Base-by-base conservation (phyloP, 2,113 vertebrate genomes). In the Lethenteron camtschaticum region DNA sequence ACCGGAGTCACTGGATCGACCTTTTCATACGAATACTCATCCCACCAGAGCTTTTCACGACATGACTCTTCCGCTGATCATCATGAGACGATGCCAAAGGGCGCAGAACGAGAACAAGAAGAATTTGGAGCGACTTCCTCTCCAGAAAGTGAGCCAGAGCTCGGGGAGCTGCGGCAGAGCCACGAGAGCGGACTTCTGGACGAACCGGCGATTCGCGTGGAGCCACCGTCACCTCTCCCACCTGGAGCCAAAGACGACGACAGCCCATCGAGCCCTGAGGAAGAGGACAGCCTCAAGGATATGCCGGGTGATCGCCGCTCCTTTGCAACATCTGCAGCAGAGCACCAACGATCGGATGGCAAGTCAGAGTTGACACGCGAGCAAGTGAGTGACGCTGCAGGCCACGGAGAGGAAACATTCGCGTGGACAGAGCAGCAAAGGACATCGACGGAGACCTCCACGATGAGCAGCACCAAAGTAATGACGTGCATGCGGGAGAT, bases 181-280 rank as follows among this genome's bases (percentile, higher is more conserved):
- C 84, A 83, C 2, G 77, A 82, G 70, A 79, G 84, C 4, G 83
- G 80, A 77, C 79, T 85, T 74, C 79, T 83, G 78, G 75, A 81
- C 79, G 85, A 92, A 76, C 83, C 85, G 57, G 78, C 78, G 78
- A 88, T 88, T 79, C 84, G 82, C 80, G 85, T 92, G 72, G 86
- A 95, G 75, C 89, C 89, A 78, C 86, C 89, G 73, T 96, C 87
- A 77, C 88, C 88, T 66, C 85, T 89, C 78, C 83, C 82, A 74
- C 84, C 85, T 79, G 83, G 85, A 77, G 71, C 83, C 56, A 85
- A 84, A 79, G 88, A 86, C 68, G 85, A 84, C 79, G 88, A 86
- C 68, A 79, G 71, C 70, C n/a, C 24, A 24, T 84, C 80, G 55
- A 91, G 86, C 76, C 80, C 84, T 2, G 81, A 84, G 1, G 84